Base-by-base conservation (phyloP, 1,140 invertebrate genomes). In the Ceratosolen solmsi region DNA sequence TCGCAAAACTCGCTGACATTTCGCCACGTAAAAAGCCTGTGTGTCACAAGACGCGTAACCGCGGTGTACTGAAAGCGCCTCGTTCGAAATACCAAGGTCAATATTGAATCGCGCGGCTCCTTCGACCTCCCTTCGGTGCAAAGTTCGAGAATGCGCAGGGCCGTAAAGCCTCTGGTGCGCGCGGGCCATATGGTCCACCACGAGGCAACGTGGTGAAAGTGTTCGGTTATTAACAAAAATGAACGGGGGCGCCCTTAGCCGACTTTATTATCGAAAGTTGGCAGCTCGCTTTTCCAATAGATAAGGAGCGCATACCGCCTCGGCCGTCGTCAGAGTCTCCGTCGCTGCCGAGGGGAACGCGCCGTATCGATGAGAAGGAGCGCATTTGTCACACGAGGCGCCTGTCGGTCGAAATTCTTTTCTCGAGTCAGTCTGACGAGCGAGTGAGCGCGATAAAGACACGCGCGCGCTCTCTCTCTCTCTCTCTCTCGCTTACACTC, bases 391-490 rank as follows among this genome's bases (percentile, higher is more conserved):
- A 58, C 46, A 58, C 79, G 65, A 82, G 65, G 68, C 33, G 73
- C 73, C 77, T 72, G 58, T 56, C 77, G 49, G 15, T 41, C 77
- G 68, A 79, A 79, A 72, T 71, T 79, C 65, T 79, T 72, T 36
- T 68, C 58, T 78, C 51, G 77, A 25, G 30, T 73, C 54, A 72
- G 70, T 60, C 33, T n/a, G 78, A 27, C 36, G 46, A 78, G 75
- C 75, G 60, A 68, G 46, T 25, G 75, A 68, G 60, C 54, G 75
- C 75, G 78, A 80, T 80, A 73, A 80, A 73, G 75, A 30, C 70
- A 36, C 68, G 25, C 70, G 79, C 56, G 70, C 78, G 36, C 68
- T 2, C 79, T 17, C 54, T 22, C 46, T 20, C 65, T 22, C 36
- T 70, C 72, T 56, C 72, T 7, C 30, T 30, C n/a, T 27, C n/a